Conservation (phyloP, 1,140 invertebrate species). For the Tetragonula clypearis region DNA sequence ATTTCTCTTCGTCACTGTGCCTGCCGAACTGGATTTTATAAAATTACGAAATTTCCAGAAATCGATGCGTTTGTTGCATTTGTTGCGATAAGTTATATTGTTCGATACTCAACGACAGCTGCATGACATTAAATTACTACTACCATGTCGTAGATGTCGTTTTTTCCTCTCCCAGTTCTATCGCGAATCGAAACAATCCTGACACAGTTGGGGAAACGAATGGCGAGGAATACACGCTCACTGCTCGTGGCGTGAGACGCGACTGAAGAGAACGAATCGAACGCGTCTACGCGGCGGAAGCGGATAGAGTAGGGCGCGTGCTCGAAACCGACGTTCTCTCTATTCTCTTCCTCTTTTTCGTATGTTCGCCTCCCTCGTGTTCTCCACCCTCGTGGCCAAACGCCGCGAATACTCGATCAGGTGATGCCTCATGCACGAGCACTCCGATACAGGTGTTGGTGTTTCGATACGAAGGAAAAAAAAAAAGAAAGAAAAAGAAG, state of each 20-base stretch:
- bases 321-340: constrained; percentile 54
- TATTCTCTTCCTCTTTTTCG: constrained; percentile 56
- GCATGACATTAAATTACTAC: too few relatives aligned
- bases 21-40: too few relatives aligned
- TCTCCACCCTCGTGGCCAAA: background rate
- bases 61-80: too few relatives aligned
- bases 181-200: background rate
- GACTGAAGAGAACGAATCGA: constrained; percentile 70
- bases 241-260: constrained; percentile 63
- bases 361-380: constrained; percentile 19
- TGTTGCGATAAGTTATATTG: too few relatives aligned
- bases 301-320: constrained; percentile 66
- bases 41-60: too few relatives aligned
- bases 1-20: too few relatives aligned
- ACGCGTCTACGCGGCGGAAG: constrained; percentile 61
- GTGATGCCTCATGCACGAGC: constrained; percentile 24
- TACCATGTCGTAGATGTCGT: too few relatives aligned
- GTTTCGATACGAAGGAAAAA: background rate
- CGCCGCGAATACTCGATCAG: constrained; percentile 33
- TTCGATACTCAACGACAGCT: too few relatives aligned
- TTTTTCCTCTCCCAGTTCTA: too few relatives aligned
- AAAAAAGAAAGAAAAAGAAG: background rate
- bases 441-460: constrained; percentile 5
- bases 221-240: constrained; percentile 36
- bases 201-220: background rate